These are phyloP conservation scores for Pteromalus puparum DNA, from an alignment of 1,140 invertebrate species.

Conservation along the genomic window DNA sequence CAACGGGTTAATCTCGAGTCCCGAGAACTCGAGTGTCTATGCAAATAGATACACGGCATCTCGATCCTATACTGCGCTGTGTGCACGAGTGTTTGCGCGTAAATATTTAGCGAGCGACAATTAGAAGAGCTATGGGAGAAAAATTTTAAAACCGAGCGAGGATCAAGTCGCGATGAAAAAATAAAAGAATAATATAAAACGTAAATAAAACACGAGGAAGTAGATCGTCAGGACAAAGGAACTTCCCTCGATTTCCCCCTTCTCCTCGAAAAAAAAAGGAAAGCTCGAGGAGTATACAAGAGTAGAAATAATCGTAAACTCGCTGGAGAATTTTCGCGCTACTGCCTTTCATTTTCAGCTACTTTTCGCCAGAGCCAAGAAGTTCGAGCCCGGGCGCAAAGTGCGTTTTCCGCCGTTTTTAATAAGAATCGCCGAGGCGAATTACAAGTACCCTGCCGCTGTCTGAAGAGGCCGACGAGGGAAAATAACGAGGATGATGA, in stretches of 20 bases:
- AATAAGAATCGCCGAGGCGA: constrained; percentile 38
- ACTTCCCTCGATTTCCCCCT: too few species aligned
- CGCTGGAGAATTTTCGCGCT: not conserved
- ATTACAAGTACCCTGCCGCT: not conserved
- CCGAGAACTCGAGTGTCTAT: not conserved
- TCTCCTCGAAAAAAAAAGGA: not conserved
- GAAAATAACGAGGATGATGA: constrained; percentile 4
- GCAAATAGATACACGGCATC: not conserved
- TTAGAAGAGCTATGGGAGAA: not conserved
- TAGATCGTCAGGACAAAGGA: not conserved
- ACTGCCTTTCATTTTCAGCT: not conserved
- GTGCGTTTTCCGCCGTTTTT: constrained; percentile 19
- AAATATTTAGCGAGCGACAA: not conserved
- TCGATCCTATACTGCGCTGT: too few species aligned
- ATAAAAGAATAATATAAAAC: not conserved
- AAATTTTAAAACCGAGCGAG: not conserved
- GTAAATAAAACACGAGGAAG: not conserved
- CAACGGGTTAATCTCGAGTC: not conserved
- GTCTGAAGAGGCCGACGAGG: not conserved
- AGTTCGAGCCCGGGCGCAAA: not conserved
- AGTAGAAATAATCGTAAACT: not conserved
- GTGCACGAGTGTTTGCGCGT: not conserved
- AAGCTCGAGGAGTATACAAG: not conserved
- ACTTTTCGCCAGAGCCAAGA: constrained; percentile 19
- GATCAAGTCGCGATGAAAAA: not conserved